Conservation (phyloP, 2,113 vertebrate species). For the Macquaria ambigua region DNA sequence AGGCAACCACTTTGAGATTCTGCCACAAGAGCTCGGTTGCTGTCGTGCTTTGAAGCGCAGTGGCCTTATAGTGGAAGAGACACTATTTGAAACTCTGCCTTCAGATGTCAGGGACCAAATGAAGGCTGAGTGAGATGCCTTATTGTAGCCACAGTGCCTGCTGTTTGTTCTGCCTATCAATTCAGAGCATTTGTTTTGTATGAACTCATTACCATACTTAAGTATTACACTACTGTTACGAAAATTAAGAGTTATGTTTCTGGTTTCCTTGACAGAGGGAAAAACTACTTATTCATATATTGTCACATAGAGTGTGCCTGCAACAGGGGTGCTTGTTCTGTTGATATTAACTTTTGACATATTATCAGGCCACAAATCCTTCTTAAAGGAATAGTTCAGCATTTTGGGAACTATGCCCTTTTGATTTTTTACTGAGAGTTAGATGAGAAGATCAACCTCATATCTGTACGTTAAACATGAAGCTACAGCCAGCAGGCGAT, state of each 20-base stretch:
- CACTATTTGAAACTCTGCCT: constrained; percentile 96
- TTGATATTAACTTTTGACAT: constrained; percentile 14
- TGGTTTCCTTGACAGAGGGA: constrained; percentile 3
- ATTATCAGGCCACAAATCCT: neutral
- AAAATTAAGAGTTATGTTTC: neutral
- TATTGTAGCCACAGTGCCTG: constrained; percentile 83
- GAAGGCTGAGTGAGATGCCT: constrained; percentile 90
- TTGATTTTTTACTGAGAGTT: neutral
- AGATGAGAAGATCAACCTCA: neutral
- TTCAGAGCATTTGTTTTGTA: constrained; percentile 48
- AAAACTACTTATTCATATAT: neutral
- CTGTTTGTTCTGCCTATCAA: constrained; percentile 22
- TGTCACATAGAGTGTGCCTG: constrained; percentile 20
- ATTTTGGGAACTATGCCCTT: too few species aligned
- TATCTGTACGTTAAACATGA: neutral
- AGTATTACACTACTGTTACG: constrained; percentile 44
- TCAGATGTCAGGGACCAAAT: constrained; percentile 96
- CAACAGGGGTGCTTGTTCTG: neutral
- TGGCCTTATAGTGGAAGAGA: constrained; percentile 92
- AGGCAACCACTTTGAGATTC: constrained; percentile 95
- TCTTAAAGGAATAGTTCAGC: neutral
- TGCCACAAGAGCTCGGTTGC: constrained; percentile 92
- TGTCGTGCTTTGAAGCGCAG: constrained; percentile 92
- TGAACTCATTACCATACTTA: constrained; percentile 51
- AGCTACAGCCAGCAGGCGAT: neutral